A percentile compares a stretch with the other conserved stretches of the same genome.
phyloP scores from a whole-genome alignment of 2,113 vertebrate species.

The Engraulis encrasicolus region DNA sequence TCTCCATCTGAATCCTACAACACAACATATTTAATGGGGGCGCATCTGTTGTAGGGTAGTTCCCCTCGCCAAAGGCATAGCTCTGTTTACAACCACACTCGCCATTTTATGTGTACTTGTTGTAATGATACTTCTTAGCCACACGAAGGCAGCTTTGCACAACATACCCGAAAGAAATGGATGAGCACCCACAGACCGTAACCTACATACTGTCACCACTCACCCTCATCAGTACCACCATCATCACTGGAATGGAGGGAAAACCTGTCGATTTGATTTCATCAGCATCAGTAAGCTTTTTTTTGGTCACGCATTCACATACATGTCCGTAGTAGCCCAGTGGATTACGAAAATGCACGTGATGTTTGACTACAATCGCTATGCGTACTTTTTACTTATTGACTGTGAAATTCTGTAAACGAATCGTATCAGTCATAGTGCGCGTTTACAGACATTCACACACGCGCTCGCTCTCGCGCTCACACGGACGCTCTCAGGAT shows the following conservation, averaged over 20 bases:
- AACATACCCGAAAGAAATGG: not conserved
- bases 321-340: not conserved
- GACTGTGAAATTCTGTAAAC: not conserved
- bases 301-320: not conserved
- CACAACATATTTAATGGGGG: not conserved
- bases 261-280: not conserved
- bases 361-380: not conserved
- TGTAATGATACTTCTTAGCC: not conserved
- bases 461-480: not conserved
- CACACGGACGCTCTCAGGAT: constrained; percentile 51
- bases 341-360: not conserved
- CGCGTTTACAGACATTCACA: not conserved
- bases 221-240: not conserved
- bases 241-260: not conserved
- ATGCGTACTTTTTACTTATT: not conserved
- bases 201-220: not conserved
- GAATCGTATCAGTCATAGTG: not conserved
- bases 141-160: constrained; percentile 7
- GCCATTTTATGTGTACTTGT: constrained; percentile 4
- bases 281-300: not conserved
- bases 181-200: not conserved
- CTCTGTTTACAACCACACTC: not conserved
- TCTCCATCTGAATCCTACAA: not conserved
- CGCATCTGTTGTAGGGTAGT: not conserved
- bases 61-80: not conserved